A percentile compares a stretch with the other conserved stretches of the same genome.
Conservation (phyloP, 2,113 vertebrate genomes). For the Psephotus haematonotus region DNA sequence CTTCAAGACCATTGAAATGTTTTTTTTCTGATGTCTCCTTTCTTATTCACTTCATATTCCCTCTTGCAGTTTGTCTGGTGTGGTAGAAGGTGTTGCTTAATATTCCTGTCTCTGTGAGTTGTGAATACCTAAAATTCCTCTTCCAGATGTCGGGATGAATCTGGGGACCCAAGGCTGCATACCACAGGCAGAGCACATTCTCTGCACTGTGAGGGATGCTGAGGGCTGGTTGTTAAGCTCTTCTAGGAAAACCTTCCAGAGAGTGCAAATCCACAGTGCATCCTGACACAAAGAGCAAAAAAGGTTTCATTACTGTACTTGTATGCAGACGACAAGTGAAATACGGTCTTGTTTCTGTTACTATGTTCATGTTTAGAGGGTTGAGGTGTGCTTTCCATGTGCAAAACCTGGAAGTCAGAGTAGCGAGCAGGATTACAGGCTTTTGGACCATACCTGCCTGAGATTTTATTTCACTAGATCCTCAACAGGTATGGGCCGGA, state of each 20-base stretch:
- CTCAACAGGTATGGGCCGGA: not conserved
- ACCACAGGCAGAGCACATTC: fast-evolving
- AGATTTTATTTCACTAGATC: fast-evolving
- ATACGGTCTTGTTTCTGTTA: not conserved
- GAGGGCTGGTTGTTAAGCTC: not conserved
- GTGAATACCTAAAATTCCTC: fast-evolving
- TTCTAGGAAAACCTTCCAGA: too few species aligned
- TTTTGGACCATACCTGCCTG: not conserved
- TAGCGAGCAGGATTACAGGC: not conserved
- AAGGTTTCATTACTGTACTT: fast-evolving
- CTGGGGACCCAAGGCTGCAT: too few species aligned
- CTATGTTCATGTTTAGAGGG: not conserved
- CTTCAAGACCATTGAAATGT: fast-evolving
- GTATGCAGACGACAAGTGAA: not conserved
- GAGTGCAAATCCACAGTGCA: not conserved
- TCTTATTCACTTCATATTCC: not conserved
- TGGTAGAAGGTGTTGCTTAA: not conserved
- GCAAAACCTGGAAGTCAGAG: not conserved
- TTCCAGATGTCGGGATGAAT: fast-evolving
- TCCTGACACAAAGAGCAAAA: not conserved
- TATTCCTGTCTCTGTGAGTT: fast-evolving
- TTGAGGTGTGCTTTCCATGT: fast-evolving
- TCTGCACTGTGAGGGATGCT: fast-evolving
- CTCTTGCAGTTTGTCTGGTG: too few species aligned
- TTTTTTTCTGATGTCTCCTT: not conserved